Evolutionary conservation across 2,888 invertebrate genomes (phyloP).

Genomic region (Hipparchia sbordonii): DNA sequence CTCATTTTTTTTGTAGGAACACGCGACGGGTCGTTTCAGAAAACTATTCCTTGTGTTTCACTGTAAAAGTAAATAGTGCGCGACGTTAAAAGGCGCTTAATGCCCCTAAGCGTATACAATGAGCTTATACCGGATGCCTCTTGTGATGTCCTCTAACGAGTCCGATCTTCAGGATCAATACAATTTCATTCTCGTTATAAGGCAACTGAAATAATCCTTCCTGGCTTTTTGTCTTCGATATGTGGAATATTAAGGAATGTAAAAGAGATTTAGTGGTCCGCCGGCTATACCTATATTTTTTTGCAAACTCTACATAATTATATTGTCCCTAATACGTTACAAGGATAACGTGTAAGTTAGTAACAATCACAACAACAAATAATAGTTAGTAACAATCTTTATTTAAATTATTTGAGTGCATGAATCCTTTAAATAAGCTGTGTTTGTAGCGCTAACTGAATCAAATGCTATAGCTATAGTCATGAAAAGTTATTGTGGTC

Average conservation of each 20-base stretch:
- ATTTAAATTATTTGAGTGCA: not conserved
- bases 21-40: conserved; percentile 21
- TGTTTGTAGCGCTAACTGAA: conserved; percentile 22
- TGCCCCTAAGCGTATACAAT: conserved; percentile 70
- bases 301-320: too few species aligned
- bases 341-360: not conserved
- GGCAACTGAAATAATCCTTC: conserved; percentile 54
- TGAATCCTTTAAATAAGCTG: conserved; percentile 18
- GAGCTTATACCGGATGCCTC: conserved; percentile 66
- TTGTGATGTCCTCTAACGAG: conserved; percentile 68
- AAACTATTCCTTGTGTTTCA: conserved; percentile 31
- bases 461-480: conserved; percentile 36
- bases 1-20: conserved; percentile 3
- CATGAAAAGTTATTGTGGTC: conserved; percentile 37
- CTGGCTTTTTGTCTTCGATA: conserved; percentile 37
- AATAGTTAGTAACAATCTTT: not conserved
- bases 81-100: conserved; percentile 77
- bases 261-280: not conserved
- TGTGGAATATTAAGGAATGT: not conserved
- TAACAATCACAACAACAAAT: not conserved
- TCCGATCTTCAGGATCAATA: conserved; percentile 70
- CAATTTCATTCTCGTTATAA: conserved; percentile 54
- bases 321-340: too few species aligned
- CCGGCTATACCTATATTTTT: not conserved
- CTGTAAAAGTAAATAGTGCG: conserved; percentile 69